Evolutionary conservation across 2,797 vertebrate genomes (phyloP), one percentile per base, ranked within the genome.

Genomic region (Pampus argenteus): DNA sequence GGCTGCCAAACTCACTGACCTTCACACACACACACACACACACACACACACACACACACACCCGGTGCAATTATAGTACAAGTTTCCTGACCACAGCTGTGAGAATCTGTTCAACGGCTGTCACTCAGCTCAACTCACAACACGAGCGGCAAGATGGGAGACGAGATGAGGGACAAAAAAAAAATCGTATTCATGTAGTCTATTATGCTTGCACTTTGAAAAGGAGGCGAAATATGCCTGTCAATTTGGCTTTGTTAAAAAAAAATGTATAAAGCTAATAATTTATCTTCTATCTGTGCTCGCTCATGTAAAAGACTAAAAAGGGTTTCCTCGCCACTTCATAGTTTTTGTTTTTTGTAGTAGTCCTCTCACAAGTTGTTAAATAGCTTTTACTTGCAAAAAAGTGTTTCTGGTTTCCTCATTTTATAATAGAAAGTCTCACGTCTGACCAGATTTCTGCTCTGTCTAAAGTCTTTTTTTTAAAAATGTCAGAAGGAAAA

Each of bases 111-210:
- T 81, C 68, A 67, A 28, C 31, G 57, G 71, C 74, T 82, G 85
- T 81, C 86, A 81, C 62, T 88, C 81, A 74, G 40, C 66, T 72
- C 80, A 26, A 70, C 56, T 57, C 40, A 22, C 45, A 38, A 40
- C 56, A 54, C 57, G 0, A 47, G 60, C 28, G 3, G 60, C 25
- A 9, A 48, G 56, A 71, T 5, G 14, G 34, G 42, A 58, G 56
- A 57, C 4, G 40, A 73, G 76, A 76, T 50, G 63, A 72, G 55
- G 44, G 64, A 36, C 40, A 70, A 69, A 52, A 36, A 69, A 57
- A 54, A 62, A n/a, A 56, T 34, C 51, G 40, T 76, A 5, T 68
- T 87, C 69, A 55, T 63, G 38, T 10, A 6, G 36, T 54, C 52
- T 73, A 42, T 84, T 59, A 66, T 72, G 60, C 56, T 29, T 47